Evolutionary conservation across 23 tunicate species (phyloP).

Genomic region (Botrylloides violaceus): DNA sequence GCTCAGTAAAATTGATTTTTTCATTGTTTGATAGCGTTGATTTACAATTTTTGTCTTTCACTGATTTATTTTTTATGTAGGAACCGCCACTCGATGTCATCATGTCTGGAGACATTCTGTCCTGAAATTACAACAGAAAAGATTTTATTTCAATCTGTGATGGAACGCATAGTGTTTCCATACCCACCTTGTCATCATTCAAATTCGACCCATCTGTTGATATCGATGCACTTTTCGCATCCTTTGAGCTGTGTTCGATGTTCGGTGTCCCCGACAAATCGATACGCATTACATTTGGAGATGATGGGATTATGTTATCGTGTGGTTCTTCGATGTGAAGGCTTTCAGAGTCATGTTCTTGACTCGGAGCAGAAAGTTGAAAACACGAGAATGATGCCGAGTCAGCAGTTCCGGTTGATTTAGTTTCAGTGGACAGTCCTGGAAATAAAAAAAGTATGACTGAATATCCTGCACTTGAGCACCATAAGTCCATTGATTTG

Average conservation of each 20-base stretch:
- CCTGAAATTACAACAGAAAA: neutral
- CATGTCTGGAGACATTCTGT: slow-evolving; percentile 13
- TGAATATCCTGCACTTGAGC: no score
- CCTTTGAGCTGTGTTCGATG: no score
- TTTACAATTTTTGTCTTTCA: no score
- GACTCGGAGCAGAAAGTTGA: slow-evolving; percentile 11
- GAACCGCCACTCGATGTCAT: slow-evolving; percentile 1
- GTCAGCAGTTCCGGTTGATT: neutral
- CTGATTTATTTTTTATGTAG: no score
- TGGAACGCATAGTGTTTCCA: no score
- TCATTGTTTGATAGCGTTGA: no score
- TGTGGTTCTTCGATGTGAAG: neutral
- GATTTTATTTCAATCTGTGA: no score
- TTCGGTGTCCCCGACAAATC: slow-evolving; percentile 11
- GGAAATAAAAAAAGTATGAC: neutral
- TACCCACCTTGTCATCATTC: no score
- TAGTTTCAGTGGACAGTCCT: slow-evolving; percentile 3
- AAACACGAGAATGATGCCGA: slow-evolving; percentile 11
- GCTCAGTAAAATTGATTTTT: no score
- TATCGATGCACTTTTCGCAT: no score
- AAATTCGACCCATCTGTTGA: no score
- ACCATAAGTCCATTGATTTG: no score
- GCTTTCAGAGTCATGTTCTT: neutral
- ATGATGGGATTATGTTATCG: slow-evolving; percentile 8
- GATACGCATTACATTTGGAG: slow-evolving; percentile 10